phyloP scores from a whole-genome alignment of 2,888 invertebrate genomes.

The Drosophila emarginata region DNA sequence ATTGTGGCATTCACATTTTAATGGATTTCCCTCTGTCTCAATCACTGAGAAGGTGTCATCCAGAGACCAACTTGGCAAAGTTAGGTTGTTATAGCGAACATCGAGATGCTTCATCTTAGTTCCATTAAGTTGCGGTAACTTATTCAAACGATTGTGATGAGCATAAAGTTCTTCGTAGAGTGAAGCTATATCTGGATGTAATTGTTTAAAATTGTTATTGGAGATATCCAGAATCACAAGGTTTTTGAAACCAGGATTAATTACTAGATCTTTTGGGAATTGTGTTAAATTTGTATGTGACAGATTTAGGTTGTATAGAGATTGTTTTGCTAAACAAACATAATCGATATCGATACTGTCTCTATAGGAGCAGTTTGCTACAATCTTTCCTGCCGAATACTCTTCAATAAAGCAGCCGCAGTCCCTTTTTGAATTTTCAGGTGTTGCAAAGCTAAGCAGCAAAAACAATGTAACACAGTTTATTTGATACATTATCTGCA shows the following conservation, averaged over 20 bases:
- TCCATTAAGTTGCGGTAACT: background rate
- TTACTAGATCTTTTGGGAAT: no score
- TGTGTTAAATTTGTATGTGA: background rate
- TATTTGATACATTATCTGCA: no score
- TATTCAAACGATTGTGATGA: background rate
- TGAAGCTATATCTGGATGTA: background rate
- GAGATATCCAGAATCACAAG: background rate
- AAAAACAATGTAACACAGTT: no score
- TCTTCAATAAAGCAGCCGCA: background rate
- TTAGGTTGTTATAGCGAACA: background rate
- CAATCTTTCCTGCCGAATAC: background rate
- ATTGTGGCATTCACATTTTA: background rate
- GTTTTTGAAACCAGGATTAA: background rate
- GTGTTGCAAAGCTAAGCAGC: no score
- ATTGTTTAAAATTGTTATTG: background rate
- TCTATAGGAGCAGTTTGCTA: background rate
- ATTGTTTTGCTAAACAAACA: background rate
- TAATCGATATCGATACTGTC: background rate
- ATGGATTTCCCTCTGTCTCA: background rate
- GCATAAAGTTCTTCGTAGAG: background rate
- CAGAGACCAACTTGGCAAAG: background rate
- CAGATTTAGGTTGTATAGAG: no score
- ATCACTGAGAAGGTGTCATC: background rate
- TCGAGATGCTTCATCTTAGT: background rate
- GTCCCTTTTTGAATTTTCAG: no score